phyloP scores from a whole-genome alignment of 2,113 vertebrate species.

The Stercorarius parasiticus region DNA sequence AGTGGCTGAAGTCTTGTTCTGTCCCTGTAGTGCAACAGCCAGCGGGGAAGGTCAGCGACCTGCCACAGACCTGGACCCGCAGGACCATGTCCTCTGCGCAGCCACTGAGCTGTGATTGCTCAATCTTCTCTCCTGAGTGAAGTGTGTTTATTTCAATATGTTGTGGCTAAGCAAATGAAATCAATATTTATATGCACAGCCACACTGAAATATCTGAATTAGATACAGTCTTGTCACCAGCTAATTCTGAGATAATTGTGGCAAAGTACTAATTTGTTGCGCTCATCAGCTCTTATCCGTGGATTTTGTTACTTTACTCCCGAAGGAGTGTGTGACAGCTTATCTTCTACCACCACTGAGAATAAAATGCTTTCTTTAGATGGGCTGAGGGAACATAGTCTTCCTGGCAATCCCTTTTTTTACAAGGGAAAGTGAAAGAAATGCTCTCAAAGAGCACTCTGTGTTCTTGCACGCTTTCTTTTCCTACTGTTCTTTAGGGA shows the following conservation, averaged over 20 bases:
- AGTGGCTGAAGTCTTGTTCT: not conserved
- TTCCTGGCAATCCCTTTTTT: not conserved
- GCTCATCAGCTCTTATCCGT: not conserved
- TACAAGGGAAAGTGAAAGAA: not conserved
- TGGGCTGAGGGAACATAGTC: not conserved
- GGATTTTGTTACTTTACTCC: not conserved
- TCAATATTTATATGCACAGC: not conserved
- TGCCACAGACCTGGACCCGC: not conserved
- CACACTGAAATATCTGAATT: not conserved
- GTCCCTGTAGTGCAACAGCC: not conserved
- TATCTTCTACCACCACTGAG: not conserved
- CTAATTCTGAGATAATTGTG: not conserved
- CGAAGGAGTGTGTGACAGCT: not conserved
- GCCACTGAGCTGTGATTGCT: not conserved
- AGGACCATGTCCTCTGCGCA: not conserved
- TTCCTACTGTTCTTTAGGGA: not conserved
- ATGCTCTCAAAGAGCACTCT: not conserved
- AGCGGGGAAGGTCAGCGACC: rapidly evolving
- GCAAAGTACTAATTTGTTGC: not conserved
- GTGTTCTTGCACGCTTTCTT: not conserved
- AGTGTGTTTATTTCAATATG: not conserved
- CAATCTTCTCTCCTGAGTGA: not conserved
- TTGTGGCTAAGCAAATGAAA: not conserved
- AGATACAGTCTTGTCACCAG: not conserved
- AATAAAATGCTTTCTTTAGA: not conserved